These are phyloP conservation scores for Anarsia innoxiella DNA, from an alignment of 2,888 invertebrate genomes.

Conservation along the genomic window DNA sequence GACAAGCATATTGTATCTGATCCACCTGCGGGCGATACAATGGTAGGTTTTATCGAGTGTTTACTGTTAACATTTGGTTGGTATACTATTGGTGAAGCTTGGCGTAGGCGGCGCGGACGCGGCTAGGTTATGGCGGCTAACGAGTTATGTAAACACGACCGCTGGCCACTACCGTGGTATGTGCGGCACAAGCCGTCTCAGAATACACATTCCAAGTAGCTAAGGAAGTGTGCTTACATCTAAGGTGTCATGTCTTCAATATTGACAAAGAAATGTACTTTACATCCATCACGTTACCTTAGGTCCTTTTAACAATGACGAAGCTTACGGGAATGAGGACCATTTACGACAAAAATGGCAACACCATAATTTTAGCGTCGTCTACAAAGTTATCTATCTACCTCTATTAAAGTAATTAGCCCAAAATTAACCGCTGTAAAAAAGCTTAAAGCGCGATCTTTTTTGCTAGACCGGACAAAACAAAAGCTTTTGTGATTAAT, in stretches of 20 bases:
- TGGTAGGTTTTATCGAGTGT: conserved; percentile 50
- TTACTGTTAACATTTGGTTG: conserved; percentile 47
- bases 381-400: too few relatives aligned
- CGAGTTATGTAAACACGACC: conserved; percentile 62
- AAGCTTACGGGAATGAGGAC: too few relatives aligned
- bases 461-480: too few relatives aligned
- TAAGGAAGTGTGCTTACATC: conserved; percentile 36
- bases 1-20: conserved; percentile 14
- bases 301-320: too few relatives aligned
- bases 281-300: too few relatives aligned
- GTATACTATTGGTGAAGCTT: conserved; percentile 38
- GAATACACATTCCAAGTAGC: conserved; percentile 48
- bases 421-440: too few relatives aligned
- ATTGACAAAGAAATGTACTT: conserved; percentile 29
- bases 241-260: conserved; percentile 42
- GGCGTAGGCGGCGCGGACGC: conserved; percentile 48
- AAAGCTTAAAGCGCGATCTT: too few relatives aligned
- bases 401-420: too few relatives aligned
- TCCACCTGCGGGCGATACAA: conserved; percentile 51
- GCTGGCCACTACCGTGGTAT: conserved; percentile 35
- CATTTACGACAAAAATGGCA: too few relatives aligned
- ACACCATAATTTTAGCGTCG: too few relatives aligned
- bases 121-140: conserved; percentile 52
- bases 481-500: too few relatives aligned
- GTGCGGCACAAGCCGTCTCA: conserved; percentile 37